Conservation (phyloP, 1,140 invertebrate species). For the Drosophila insularis region DNA sequence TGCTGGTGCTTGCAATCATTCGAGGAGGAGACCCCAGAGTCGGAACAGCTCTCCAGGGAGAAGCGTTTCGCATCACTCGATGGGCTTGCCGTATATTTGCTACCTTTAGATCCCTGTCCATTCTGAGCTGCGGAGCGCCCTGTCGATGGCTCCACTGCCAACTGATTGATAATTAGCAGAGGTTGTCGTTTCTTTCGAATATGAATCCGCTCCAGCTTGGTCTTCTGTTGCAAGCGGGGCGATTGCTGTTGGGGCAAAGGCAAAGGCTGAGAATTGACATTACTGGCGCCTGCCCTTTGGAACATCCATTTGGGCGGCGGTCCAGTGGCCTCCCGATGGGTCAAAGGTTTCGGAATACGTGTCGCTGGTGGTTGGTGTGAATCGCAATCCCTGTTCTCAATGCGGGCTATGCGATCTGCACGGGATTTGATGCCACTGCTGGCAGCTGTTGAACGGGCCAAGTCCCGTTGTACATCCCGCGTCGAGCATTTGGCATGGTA, state of each 20-base stretch:
- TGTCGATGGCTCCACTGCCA: conserved; percentile 19
- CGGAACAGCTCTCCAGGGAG: conserved; percentile 59
- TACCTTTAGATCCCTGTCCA: neutral
- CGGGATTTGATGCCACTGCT: conserved; percentile 62
- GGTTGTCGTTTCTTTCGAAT: conserved; percentile 74
- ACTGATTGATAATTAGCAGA: conserved; percentile 64
- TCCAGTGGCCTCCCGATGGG: neutral
- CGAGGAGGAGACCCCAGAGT: conserved; percentile 55
- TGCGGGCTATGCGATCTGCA: conserved; percentile 70
- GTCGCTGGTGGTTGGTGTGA: conserved; percentile 5
- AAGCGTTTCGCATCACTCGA: conserved; percentile 46
- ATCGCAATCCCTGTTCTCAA: conserved; percentile 48
- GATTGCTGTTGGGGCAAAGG: conserved; percentile 21
- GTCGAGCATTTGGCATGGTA: conserved; percentile 45
- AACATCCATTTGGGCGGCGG: conserved; percentile 53
- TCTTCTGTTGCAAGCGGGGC: conserved; percentile 31
- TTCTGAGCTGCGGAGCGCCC: neutral
- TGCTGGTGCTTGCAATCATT: conserved; percentile 31
- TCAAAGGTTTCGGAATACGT: conserved; percentile 48
- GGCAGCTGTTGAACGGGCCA: conserved; percentile 4
- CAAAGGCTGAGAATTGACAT: too few species aligned
- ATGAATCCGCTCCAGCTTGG: conserved; percentile 62
- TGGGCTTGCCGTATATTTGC: conserved; percentile 12
- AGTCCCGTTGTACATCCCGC: conserved; percentile 42
- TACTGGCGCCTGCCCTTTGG: conserved; percentile 16